Evolutionary conservation across 37 sponge, comb jelly and placozoan species (phyloP).

Genomic region (Agelas oroides): DNA sequence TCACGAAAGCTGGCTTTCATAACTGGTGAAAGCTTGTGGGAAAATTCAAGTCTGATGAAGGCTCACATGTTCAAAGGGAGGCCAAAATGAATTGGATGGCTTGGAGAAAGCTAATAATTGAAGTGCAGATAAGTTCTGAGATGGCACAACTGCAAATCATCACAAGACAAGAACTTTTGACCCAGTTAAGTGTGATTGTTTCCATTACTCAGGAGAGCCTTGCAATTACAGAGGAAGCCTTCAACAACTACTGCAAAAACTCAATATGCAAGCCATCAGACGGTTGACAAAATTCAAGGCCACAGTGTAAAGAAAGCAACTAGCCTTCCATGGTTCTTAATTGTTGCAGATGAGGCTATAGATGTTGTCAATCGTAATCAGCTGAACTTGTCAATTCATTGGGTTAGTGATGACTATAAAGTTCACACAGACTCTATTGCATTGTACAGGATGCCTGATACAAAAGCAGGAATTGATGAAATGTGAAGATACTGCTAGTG

Average conservation of each 20-base stretch:
- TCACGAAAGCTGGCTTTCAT: conserved; percentile 52
- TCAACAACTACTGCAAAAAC: conserved; percentile 37
- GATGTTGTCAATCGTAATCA: conserved; percentile 61
- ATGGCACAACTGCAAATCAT: conserved; percentile 30
- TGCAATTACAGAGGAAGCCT: conserved; percentile 64
- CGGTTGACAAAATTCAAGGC: conserved; percentile 44
- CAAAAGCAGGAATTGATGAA: conserved; percentile 46
- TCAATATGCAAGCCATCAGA: conserved; percentile 34
- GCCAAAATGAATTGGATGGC: conserved; percentile 57
- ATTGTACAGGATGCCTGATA: conserved; percentile 52
- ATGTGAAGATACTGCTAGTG: no score
- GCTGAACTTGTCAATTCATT: conserved; percentile 54
- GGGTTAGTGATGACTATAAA: conserved; percentile 57
- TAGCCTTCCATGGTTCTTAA: conserved; percentile 52
- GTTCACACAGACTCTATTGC: conserved; percentile 59
- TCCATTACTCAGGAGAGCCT: conserved; percentile 55
- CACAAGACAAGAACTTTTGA: conserved; percentile 52
- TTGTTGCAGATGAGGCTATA: conserved; percentile 65
- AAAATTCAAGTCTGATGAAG: conserved; percentile 48
- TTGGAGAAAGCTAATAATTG: conserved; percentile 26
- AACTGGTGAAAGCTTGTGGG: conserved; percentile 50
- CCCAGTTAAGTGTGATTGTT: conserved; percentile 44
- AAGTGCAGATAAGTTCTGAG: conserved; percentile 23
- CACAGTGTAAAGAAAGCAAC: conserved; percentile 30
- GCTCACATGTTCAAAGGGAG: conserved; percentile 51